Evolutionary conservation across 2,888 invertebrate genomes (phyloP).

Genomic region (Lasioglossum zephyrum): DNA sequence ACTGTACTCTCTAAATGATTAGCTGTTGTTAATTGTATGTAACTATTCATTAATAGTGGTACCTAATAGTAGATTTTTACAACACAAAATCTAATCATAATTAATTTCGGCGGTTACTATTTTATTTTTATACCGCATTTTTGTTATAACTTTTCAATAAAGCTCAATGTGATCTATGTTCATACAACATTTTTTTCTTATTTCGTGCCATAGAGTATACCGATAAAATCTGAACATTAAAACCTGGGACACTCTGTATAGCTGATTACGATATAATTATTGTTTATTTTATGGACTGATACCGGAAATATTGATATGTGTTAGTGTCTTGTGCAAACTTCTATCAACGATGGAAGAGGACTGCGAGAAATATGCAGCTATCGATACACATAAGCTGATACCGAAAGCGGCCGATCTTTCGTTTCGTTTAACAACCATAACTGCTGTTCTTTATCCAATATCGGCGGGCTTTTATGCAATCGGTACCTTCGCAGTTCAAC

Average conservation of each 20-base stretch:
- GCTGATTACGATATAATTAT: not conserved
- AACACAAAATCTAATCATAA: not conserved
- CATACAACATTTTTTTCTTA: too few species aligned
- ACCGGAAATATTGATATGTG: not conserved
- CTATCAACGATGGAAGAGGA: constrained; percentile 46
- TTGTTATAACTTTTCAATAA: too few species aligned
- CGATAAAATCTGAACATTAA: too few species aligned
- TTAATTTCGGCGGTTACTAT: not conserved
- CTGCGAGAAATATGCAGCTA: constrained; percentile 33
- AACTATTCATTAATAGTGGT: too few species aligned
- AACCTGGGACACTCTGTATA: too few species aligned
- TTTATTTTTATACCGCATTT: too few species aligned
- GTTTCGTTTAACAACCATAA: constrained; percentile 29
- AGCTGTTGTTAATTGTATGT: not conserved
- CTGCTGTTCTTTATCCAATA: constrained; percentile 16
- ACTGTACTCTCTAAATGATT: not conserved
- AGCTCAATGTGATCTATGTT: too few species aligned
- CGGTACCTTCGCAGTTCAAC: constrained; percentile 13
- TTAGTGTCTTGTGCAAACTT: constrained; percentile 39
- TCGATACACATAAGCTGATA: constrained; percentile 36
- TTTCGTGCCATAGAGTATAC: too few species aligned
- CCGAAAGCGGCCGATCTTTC: constrained; percentile 34
- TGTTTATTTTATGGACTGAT: not conserved
- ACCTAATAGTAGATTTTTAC: too few species aligned
- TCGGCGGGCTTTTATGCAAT: constrained; percentile 21